Percentiles rank a stretch among this genome's conserved stretches.
phyloP scores from a whole-genome alignment of 2,113 vertebrate genomes.

The Turdus rufiventris region DNA sequence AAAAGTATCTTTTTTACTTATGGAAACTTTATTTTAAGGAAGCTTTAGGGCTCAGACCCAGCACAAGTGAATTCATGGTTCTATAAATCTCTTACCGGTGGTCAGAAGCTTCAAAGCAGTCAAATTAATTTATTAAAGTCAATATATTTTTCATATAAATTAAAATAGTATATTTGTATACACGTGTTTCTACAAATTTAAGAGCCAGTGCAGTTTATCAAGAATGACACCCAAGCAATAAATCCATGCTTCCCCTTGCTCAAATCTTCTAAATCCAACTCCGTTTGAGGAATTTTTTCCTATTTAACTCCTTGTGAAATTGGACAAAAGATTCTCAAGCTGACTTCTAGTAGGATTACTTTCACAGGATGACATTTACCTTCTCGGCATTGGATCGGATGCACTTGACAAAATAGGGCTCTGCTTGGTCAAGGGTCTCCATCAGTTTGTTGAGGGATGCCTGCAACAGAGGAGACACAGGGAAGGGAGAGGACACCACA shows the following conservation, averaged over 20 bases:
- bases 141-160: neutral
- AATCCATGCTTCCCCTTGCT: neutral
- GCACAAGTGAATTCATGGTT: neutral
- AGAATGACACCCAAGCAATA: neutral
- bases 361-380: slow-evolving; percentile 66
- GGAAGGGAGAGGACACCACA: neutral
- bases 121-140: neutral
- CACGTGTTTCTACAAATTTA: neutral
- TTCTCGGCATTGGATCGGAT: slow-evolving; percentile 98
- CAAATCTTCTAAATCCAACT: neutral
- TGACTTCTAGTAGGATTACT: neutral
- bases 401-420: slow-evolving; percentile 98
- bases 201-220: neutral
- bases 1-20: neutral
- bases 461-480: slow-evolving; percentile 66
- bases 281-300: neutral
- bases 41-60: neutral
- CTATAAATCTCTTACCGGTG: neutral
- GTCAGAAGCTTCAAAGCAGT: neutral
- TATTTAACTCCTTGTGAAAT: neutral
- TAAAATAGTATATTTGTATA: neutral
- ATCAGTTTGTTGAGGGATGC: slow-evolving; percentile 95
- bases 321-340: neutral
- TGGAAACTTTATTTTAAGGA: neutral
- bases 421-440: slow-evolving; percentile 95